Evolutionary conservation across 2,113 vertebrate species (phyloP).

Genomic region (Phoxinus phoxinus): DNA sequence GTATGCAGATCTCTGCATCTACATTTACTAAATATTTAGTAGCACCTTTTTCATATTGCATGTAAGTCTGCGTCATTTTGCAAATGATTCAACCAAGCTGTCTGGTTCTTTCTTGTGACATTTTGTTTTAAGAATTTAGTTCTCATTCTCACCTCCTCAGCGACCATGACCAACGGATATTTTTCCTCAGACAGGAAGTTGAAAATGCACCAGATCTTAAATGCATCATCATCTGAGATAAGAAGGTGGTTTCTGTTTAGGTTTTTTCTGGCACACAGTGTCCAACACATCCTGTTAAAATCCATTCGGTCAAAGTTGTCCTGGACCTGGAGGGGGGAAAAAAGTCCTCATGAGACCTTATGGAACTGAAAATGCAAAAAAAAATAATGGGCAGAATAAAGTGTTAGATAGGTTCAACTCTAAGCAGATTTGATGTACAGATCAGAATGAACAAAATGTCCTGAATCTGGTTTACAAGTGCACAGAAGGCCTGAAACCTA

Average conservation of each 20-base stretch:
- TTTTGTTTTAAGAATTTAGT: neutral
- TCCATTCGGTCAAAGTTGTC: slow-evolving; percentile 92
- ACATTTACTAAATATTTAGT: neutral
- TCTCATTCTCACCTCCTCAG: slow-evolving; percentile 89
- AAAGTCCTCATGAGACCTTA: neutral
- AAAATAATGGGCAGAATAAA: neutral
- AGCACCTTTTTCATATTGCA: neutral
- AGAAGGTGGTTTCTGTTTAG: slow-evolving; percentile 81
- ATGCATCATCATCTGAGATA: slow-evolving; percentile 89
- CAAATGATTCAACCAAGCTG: neutral
- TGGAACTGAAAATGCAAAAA: neutral
- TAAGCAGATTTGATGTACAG: neutral
- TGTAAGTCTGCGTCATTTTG: neutral
- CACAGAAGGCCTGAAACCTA: slow-evolving; percentile 22
- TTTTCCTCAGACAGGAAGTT: slow-evolving; percentile 97
- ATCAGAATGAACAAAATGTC: slow-evolving; percentile 21
- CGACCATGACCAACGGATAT: slow-evolving; percentile 92
- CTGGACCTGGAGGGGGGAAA: slow-evolving; percentile 80
- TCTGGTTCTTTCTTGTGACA: neutral
- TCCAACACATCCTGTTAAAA: slow-evolving; percentile 98
- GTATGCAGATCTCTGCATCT: neutral
- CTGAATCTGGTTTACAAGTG: slow-evolving; percentile 25
- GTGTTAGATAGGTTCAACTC: neutral
- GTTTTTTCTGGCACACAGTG: slow-evolving; percentile 91
- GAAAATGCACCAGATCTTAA: slow-evolving; percentile 98